phyloP scores from a whole-genome alignment of 2,888 invertebrate genomes.

The Vanessa cardui region DNA sequence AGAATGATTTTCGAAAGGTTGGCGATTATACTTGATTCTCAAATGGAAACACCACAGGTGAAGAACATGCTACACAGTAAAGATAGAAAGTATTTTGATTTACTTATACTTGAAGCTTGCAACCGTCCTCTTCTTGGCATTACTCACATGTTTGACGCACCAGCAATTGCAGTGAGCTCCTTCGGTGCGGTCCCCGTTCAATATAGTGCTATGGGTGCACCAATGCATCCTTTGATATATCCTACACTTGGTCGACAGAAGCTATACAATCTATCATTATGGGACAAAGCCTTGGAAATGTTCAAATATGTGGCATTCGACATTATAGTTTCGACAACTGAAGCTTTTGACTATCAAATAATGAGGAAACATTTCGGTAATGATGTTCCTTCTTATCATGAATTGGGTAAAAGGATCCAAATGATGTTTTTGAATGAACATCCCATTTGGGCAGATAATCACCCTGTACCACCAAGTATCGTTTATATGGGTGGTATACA shows the following conservation, averaged over 20 bases:
- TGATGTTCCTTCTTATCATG: conserved; percentile 41
- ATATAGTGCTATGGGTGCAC: conserved; percentile 44
- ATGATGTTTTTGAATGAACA: conserved; percentile 65
- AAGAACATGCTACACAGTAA: conserved; percentile 36
- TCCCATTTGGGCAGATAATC: conserved; percentile 55
- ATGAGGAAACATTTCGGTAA: conserved; percentile 45
- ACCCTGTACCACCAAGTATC: conserved; percentile 63
- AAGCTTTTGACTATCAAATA: conserved; percentile 35
- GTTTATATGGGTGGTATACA: conserved; percentile 66
- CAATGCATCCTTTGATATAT: conserved; percentile 45
- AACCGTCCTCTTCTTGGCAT: conserved; percentile 46
- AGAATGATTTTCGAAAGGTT: conserved; percentile 18
- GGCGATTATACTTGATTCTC: conserved; percentile 36
- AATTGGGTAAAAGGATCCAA: conserved; percentile 50
- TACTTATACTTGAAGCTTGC: conserved; percentile 55
- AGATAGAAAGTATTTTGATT: conserved; percentile 47
- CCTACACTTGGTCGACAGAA: conserved; percentile 40
- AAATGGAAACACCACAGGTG: conserved; percentile 38
- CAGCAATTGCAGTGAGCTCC: conserved; percentile 57
- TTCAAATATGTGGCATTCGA: conserved; percentile 33
- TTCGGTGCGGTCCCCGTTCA: conserved; percentile 44
- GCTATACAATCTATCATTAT: conserved; percentile 44
- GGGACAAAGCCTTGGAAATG: conserved; percentile 49
- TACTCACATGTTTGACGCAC: conserved; percentile 54
- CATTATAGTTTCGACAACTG: conserved; percentile 16